phyloP scores from a whole-genome alignment of 2,888 invertebrate genomes.

The Apodemia zela region DNA sequence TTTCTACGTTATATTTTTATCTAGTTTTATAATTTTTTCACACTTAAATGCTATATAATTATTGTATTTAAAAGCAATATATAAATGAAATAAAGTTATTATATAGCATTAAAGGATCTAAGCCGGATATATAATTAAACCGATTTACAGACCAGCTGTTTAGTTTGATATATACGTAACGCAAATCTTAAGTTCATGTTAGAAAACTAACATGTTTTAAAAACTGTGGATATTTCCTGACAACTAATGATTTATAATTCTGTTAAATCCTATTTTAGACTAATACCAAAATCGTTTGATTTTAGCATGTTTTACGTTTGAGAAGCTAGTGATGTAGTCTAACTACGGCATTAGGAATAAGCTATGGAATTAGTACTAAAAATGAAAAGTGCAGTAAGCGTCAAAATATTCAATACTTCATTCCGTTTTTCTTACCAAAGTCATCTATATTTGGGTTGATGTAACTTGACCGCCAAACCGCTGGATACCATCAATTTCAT shows the following conservation, averaged over 20 bases:
- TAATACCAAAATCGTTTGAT: not conserved
- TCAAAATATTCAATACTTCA: not conserved
- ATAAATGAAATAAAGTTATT: too few species aligned
- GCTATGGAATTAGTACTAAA: constrained; percentile 11
- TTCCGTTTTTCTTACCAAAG: not conserved
- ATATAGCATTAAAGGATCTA: too few species aligned
- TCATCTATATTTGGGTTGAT: too few species aligned
- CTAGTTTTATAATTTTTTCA: too few species aligned
- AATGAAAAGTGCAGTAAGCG: constrained; percentile 22
- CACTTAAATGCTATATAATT: too few species aligned
- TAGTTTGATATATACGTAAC: not conserved
- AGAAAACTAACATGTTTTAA: too few species aligned
- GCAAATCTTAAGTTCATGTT: not conserved
- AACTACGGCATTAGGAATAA: not conserved
- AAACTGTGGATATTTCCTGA: not conserved
- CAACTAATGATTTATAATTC: not conserved
- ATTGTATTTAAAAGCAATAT: too few species aligned
- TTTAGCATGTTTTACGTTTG: not conserved
- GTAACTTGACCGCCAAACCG: too few species aligned
- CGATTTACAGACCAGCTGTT: not conserved
- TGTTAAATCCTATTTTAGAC: not conserved
- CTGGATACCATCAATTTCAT: too few species aligned
- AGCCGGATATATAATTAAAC: too few species aligned
- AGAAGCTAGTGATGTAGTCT: constrained; percentile 23
- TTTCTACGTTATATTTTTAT: too few species aligned